These are phyloP conservation scores for Nansenia antarctica DNA, from an alignment of 2,113 vertebrate species.

Conservation along the genomic window DNA sequence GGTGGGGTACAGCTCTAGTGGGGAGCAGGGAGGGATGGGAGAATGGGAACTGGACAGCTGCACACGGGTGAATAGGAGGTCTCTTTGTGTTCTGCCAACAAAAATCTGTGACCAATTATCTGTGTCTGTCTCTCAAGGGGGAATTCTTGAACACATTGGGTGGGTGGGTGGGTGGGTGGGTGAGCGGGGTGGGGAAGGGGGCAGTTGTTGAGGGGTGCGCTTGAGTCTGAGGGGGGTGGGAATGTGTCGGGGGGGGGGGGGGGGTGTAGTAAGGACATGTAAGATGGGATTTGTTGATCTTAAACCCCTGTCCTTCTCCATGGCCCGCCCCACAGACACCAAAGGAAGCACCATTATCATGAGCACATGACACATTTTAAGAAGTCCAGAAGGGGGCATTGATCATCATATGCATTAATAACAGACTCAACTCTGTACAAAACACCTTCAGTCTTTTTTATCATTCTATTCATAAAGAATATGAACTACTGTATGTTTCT, in stretches of 20 bases:
- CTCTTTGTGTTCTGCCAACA: conserved; percentile 75
- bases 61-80: conserved; percentile 75
- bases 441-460: not conserved
- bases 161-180: conserved; percentile 36
- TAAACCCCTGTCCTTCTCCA: conserved; percentile 9
- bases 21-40: conserved; percentile 43
- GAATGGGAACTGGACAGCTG: conserved; percentile 72
- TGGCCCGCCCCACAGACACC: not conserved
- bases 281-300: conserved; percentile 1
- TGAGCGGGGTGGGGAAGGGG: conserved; percentile 27
- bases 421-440: not conserved
- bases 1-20: conserved; percentile 9
- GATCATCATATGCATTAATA: not conserved
- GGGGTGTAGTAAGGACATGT: conserved; percentile 15
- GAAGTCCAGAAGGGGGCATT: not conserved
- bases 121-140: conserved; percentile 72
- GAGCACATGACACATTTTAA: not conserved
- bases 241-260: conserved; percentile 33
- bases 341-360: not conserved
- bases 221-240: too few species aligned
- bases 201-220: conserved; percentile 20
- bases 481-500: too few species aligned
- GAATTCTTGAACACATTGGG: conserved; percentile 60
- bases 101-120: conserved; percentile 84
- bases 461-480: not conserved